Evolutionary conservation across 1,140 invertebrate genomes (phyloP), one percentile per base, ranked within the genome.

Genomic region (Trichoplusia ni): DNA sequence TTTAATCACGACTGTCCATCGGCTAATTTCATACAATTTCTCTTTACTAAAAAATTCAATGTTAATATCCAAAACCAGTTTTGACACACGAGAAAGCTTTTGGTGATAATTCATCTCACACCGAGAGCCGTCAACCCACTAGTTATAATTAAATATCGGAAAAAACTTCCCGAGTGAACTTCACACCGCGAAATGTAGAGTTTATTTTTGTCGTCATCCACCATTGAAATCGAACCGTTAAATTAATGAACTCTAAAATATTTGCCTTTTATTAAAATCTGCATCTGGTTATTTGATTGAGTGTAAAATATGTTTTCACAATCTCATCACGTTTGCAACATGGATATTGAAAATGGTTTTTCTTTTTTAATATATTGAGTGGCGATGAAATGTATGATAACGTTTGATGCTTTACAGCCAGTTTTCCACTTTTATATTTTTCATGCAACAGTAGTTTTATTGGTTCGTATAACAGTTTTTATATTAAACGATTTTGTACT

Each of bases 101-200:
- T n/a, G 8, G 11, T 31, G 18, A 29, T 49, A 49, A 49, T 31
- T 31, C 14, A 49, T 29, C 25, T 6, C 14, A 4, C n/a, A 4
- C 46, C 16, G 21, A 49, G 13, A 29, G n/a, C 46, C 2, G 3
- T 49, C 25, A 49, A 14, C n/a, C 18, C 46, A 18, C 13, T 49
- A 49, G 46, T 49, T 49, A 49, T 31, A 49, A 31, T 49, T 49
- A 49, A 49, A 31, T 49, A 49, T 49, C 25, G 25, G 46, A 31
- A 49, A 31, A 49, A 49, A 49, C 23, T 49, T 49, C 14, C 25
- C 46, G 29, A 1, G 46, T 14, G 11, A 49, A 46, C 11, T 29
- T 18, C 5, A n/a, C n/a, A 29, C 46, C 46, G 25, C 46, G 29
- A 49, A 31, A 49, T 49, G 25, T 29, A 3, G 23, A 11, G 8